Evolutionary conservation across 2,797 vertebrate genomes (phyloP), one percentile per base, ranked within the genome.

Genomic region (Babyrousa celebensis): DNA sequence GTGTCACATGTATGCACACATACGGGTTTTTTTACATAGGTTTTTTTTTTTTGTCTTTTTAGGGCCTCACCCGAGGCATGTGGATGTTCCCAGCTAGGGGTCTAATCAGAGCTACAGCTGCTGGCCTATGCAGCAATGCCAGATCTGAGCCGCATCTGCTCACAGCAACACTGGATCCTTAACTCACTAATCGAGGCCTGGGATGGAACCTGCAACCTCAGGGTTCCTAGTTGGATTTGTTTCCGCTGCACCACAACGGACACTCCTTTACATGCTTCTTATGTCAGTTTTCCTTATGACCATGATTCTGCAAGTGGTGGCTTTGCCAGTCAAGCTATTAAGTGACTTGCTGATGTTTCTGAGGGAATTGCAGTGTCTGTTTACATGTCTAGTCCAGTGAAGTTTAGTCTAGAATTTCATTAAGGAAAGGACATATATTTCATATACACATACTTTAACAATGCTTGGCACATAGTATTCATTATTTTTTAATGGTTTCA

Each of bases 401-500:
- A 43, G 36, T 36, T 58, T 23, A 27, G 29, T 60, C 21, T 74
- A 43, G 58, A 90, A 87, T 67, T 78, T 1, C 43, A 20, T 78
- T 83, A 83, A 91, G 4, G 9, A 62, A 4, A 91, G 36, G 43
- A 62, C 16, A 54, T 18, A 18, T 43, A 25, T 70, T 89, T 78
- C 12, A 32, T 71, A 4, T 87, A 5, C 29, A 4, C 71, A 5
- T 89, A 36, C 36, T n/a, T 68, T 95, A 77, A 40, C 27, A 67
- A 8, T 40, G 29, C 5, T 78, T 91, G 32, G 25, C 27, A 78
- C 4, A 6, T 65, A 74, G 52, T 56, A 62, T 6, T 60, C 21
- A n/a, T 80, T 43, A 56, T 75, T 88, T 91, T 89, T 77, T 8
- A 88, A 65, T 88, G 84, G 77, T 71, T 93, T 88, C 79, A 43